Base-by-base conservation (phyloP, 2,888 invertebrate species). In the Ceraclea dissimilis region DNA sequence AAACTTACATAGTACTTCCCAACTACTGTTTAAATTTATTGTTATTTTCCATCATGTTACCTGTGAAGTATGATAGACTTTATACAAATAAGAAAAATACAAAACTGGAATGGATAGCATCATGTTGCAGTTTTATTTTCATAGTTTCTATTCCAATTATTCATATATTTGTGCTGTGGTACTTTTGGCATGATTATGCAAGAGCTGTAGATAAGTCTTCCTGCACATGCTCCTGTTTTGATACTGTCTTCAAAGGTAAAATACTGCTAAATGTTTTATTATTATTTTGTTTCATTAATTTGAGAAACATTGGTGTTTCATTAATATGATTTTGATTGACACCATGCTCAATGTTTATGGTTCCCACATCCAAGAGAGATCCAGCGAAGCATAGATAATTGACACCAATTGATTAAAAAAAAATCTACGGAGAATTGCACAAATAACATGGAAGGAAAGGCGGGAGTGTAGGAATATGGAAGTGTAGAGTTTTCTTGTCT, bases 191-290 rank as follows among this genome's bases (percentile, higher is more conserved):
- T 65, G 80, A 83, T 64, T 84, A 82, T 69, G 79, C 84, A 43
- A 78, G 82, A 19, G 77, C 76, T 60, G 83, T 87, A 49, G 84
- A 86, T 66, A 78, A 75, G 63, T 75, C 76, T 56, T 80, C 79
- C 63, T 87, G 87, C 66, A 79, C 82, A 16, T 86, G 86, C 69
- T 83, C 84, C 11, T 88, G 87, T 67, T 88, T 87, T 84, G 88
- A 88, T 66, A 87, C 86, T 0, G 81, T 87, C 6, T 86, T 86
- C 66, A 86, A 86, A 79, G 86, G 83, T 82, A 69, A 64, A 11
- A 34, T 11, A 18, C n/a, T n/a, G n/a, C n/a, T n/a, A n/a, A n/a
- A n/a, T n/a, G n/a, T n/a, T 51, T 51, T 18, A 16, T 34, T 33
- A 5, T 39, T n/a, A 39, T 19, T 11, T 19, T 19, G 16, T 16